Percentiles rank a stretch among this genome's conserved stretches.
phyloP scores from a whole-genome alignment of 2,888 invertebrate species.

The Siphlonurus alternatus region DNA sequence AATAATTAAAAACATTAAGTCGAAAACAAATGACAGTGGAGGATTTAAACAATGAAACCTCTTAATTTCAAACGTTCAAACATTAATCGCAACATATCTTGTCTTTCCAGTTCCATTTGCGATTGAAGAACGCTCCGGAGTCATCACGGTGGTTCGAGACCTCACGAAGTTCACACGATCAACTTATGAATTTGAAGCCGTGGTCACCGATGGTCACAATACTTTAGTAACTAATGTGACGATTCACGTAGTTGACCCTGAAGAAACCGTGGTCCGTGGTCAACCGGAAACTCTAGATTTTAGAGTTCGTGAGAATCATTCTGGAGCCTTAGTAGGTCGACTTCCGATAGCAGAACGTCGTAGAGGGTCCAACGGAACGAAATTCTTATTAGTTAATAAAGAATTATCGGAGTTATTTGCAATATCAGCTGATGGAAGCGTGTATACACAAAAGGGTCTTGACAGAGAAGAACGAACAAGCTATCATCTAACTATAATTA shows the following conservation, averaged over 20 bases:
- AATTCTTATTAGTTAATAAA: conserved; percentile 59
- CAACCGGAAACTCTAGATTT: conserved; percentile 35
- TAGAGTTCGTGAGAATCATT: conserved; percentile 56
- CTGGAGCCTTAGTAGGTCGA: conserved; percentile 55
- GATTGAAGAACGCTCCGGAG: conserved; percentile 73
- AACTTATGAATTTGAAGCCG: conserved; percentile 65
- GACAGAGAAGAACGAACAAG: conserved; percentile 57
- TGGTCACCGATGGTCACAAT: conserved; percentile 44
- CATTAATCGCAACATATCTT: too few relatives aligned
- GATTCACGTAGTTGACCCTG: conserved; percentile 63
- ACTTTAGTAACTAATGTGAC: conserved; percentile 68
- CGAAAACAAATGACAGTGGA: not conserved
- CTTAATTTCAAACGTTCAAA: not conserved
- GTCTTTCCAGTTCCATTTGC: conserved; percentile 84
- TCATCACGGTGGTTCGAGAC: conserved; percentile 67
- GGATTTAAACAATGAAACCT: not conserved
- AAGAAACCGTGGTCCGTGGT: conserved; percentile 23
- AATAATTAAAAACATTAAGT: conserved; percentile 5
- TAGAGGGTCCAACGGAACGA: conserved; percentile 14
- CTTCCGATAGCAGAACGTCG: conserved; percentile 22
- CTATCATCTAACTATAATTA: conserved; percentile 63
- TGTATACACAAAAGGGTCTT: conserved; percentile 57
- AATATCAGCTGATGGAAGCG: conserved; percentile 44
- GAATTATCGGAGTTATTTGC: not conserved
- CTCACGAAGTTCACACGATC: conserved; percentile 47